A percentile compares a stretch with the other conserved stretches of the same genome.
Conservation (phyloP, 2,888 invertebrate genomes). For the Congeria kusceri region DNA sequence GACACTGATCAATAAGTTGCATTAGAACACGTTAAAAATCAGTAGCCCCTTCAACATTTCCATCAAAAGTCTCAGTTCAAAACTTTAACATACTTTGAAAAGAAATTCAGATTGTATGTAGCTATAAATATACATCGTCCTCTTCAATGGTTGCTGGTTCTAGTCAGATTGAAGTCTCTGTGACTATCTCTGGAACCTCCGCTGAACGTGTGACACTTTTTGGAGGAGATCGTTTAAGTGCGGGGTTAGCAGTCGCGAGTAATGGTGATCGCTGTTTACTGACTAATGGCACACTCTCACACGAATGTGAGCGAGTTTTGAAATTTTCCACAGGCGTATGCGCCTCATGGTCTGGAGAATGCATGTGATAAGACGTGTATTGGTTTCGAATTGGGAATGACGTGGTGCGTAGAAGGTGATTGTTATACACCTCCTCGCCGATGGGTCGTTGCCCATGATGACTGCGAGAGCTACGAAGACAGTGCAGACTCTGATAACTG, state of each 20-base stretch:
- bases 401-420: conserved; percentile 75
- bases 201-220: conserved; percentile 75
- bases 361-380: conserved; percentile 61
- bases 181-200: conserved; percentile 62
- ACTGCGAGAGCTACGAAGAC: conserved; percentile 88
- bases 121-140: too few relatives aligned
- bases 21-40: too few relatives aligned
- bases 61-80: too few relatives aligned
- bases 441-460: conserved; percentile 88
- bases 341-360: conserved; percentile 70
- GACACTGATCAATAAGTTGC: too few relatives aligned
- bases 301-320: conserved; percentile 82
- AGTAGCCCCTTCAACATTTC: too few relatives aligned
- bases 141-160: background rate
- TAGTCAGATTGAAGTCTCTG: conserved; percentile 79
- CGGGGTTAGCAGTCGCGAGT: conserved; percentile 75
- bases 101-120: too few relatives aligned
- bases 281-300: conserved; percentile 83
- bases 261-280: conserved; percentile 77
- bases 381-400: conserved; percentile 69
- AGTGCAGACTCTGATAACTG: conserved; percentile 88
- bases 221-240: conserved; percentile 73
- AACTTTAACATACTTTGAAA: too few relatives aligned
- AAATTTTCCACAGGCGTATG: conserved; percentile 70
- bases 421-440: conserved; percentile 73